A percentile compares a stretch with the other conserved stretches of the same genome.
Conservation (phyloP, 2,888 invertebrate genomes). For the Amaurobius ferox region DNA sequence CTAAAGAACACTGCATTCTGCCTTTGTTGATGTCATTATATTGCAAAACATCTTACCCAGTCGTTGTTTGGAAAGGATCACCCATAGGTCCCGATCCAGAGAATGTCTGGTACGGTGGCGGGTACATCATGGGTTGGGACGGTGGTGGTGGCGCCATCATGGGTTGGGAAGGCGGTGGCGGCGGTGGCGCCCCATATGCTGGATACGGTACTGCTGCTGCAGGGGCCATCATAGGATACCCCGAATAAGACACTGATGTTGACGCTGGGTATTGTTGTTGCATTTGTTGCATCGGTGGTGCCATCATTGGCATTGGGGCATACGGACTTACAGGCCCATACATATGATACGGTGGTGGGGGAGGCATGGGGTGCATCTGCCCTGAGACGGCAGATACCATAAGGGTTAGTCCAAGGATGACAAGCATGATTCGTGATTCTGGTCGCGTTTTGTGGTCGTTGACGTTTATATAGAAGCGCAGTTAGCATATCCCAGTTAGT, state of each 20-base stretch:
- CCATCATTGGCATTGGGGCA: conserved; percentile 8
- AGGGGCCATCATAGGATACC: conserved; percentile 31
- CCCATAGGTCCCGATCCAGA: conserved; percentile 58
- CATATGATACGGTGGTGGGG: conserved; percentile 57
- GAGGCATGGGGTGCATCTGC: conserved; percentile 30
- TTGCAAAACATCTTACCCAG: conserved; percentile 64
- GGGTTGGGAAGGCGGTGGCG: conserved; percentile 12
- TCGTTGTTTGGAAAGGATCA: conserved; percentile 44
- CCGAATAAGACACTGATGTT: conserved; percentile 17
- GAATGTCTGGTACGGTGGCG: conserved; percentile 58
- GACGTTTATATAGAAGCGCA: not conserved
- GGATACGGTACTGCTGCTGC: conserved; percentile 39
- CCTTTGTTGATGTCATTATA: no score
- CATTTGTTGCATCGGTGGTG: not conserved
- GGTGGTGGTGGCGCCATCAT: conserved; percentile 33
- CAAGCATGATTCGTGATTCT: conserved; percentile 3
- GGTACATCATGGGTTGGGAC: conserved; percentile 27
- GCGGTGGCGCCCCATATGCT: conserved; percentile 24
- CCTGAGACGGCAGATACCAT: not conserved
- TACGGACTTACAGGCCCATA: conserved; percentile 50
- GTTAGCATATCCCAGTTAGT: conserved; percentile 46
- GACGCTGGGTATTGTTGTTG: not conserved
- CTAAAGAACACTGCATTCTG: no score
- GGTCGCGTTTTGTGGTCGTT: not conserved
- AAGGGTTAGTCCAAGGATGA: conserved; percentile 25